Evolutionary conservation across 1,140 invertebrate species (phyloP).

Genomic region (Chlorops oryzae): DNA sequence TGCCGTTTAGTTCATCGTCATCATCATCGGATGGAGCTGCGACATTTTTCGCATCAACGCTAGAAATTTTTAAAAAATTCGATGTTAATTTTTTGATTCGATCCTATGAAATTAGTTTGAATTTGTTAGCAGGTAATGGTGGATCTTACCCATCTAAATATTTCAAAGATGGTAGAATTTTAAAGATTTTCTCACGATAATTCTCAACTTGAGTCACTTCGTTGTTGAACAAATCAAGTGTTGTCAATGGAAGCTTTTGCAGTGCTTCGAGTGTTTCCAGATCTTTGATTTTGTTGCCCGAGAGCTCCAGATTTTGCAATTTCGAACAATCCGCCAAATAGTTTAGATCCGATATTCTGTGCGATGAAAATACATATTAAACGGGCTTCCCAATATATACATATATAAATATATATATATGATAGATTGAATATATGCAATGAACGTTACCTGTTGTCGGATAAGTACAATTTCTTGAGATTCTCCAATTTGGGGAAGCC

Average conservation of each 20-base stretch:
- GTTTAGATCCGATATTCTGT: conserved; percentile 77
- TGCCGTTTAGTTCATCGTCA: too few relatives aligned
- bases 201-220: conserved; percentile 80
- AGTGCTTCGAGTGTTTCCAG: conserved; percentile 75
- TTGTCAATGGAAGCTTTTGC: conserved; percentile 80
- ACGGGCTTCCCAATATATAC: too few relatives aligned
- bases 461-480: conserved; percentile 64
- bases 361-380: too few relatives aligned
- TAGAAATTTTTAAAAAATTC: too few relatives aligned
- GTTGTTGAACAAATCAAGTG: conserved; percentile 90
- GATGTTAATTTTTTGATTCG: too few relatives aligned
- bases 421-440: too few relatives aligned
- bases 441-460: conserved; percentile 67
- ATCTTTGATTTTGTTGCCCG: conserved; percentile 92
- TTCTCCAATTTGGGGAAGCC: conserved; percentile 84
- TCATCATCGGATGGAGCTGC: too few relatives aligned
- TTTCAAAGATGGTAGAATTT: conserved; percentile 75
- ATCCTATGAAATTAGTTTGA: too few relatives aligned
- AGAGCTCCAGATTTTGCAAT: conserved; percentile 82
- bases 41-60: too few relatives aligned
- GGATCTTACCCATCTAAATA: conserved; percentile 89
- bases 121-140: too few relatives aligned
- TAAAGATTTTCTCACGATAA: conserved; percentile 90
- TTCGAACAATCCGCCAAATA: conserved; percentile 76
- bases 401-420: too few relatives aligned